Percentiles rank a stretch among this genome's conserved stretches.
Conservation (phyloP, 2,888 invertebrate genomes). For the Volucella inflata region DNA sequence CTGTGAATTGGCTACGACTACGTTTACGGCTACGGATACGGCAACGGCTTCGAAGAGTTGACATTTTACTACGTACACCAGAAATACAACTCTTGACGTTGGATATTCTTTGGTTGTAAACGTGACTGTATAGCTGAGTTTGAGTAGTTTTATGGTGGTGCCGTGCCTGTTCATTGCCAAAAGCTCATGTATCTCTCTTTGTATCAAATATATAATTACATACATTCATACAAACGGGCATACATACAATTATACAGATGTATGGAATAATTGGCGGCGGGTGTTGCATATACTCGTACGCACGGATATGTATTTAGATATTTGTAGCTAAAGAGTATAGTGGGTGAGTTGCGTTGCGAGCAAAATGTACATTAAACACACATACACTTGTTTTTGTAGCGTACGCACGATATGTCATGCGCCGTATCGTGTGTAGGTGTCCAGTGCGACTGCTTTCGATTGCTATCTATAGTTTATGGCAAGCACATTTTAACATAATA, state of each 20-base stretch:
- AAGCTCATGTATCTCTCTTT: conserved; percentile 58
- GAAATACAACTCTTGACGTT: conserved; percentile 73
- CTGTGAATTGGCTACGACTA: conserved; percentile 59
- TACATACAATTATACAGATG: too few species aligned
- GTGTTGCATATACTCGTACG: conserved; percentile 8
- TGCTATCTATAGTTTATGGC: conserved; percentile 23
- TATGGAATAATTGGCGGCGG: conserved; percentile 36
- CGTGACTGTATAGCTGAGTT: conserved; percentile 67
- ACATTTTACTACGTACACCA: conserved; percentile 75
- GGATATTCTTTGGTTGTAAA: conserved; percentile 62
- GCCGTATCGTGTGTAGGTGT: conserved; percentile 61
- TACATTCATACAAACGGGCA: too few species aligned
- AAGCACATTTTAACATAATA: conserved; percentile 43
- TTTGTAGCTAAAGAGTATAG: conserved; percentile 21
- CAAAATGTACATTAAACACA: conserved; percentile 14
- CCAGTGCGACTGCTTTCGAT: conserved; percentile 52
- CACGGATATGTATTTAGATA: conserved; percentile 27
- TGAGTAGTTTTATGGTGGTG: conserved; percentile 65
- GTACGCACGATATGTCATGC: conserved; percentile 67
- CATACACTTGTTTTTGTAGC: conserved; percentile 50
- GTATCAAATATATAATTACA: too few species aligned
- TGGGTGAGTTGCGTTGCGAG: conserved; percentile 47
- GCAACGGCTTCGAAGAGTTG: conserved; percentile 54
- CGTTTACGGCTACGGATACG: too few species aligned
- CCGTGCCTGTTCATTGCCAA: conserved; percentile 49